phyloP scores from a whole-genome alignment of 2,113 vertebrate genomes.

The Phalacrocorax aristotelis region DNA sequence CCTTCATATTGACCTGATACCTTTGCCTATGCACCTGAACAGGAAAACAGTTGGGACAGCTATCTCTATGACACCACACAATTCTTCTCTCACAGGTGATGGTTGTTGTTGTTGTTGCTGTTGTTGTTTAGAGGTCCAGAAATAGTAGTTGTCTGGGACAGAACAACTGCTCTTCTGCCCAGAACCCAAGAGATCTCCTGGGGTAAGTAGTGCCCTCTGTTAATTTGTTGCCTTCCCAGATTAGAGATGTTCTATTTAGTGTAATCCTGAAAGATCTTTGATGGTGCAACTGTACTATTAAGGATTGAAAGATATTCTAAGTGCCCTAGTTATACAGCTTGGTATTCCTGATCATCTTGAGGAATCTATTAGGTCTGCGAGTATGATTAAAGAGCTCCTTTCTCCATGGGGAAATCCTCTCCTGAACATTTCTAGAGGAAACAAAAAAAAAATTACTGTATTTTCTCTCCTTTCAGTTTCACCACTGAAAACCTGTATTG shows the following conservation, averaged over 20 bases:
- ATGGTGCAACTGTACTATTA: not conserved
- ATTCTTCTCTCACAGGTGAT: not conserved
- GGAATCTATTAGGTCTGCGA: not conserved
- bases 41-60: not conserved
- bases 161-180: not conserved
- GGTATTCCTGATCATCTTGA: not conserved
- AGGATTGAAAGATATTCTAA: not conserved
- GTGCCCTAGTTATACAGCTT: fast-evolving
- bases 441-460: not conserved
- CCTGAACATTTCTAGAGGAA: not conserved
- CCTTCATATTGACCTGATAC: not conserved
- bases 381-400: not conserved
- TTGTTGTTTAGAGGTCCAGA: not conserved
- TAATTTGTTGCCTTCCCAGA: not conserved
- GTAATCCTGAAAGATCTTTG: not conserved
- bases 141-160: not conserved
- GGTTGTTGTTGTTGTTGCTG: not conserved
- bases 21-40: not conserved
- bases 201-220: not conserved
- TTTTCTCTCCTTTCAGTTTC: not conserved
- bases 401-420: not conserved
- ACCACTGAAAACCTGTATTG: not conserved
- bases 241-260: not conserved
- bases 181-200: not conserved
- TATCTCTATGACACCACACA: not conserved